These are phyloP conservation scores for Troides helena DNA, from an alignment of 2,888 invertebrate species.

Conservation along the genomic window DNA sequence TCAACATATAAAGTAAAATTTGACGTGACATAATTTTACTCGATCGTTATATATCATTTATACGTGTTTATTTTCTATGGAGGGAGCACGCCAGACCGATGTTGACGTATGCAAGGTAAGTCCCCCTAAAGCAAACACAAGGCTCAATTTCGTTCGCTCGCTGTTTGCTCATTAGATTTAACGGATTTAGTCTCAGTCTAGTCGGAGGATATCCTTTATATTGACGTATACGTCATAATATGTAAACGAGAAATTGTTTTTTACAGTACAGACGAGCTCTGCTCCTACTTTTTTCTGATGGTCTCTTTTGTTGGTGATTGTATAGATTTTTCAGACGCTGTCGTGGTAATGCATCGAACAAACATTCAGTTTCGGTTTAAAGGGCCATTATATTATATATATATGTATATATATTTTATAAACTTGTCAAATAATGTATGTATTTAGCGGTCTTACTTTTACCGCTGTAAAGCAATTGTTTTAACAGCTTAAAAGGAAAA, in stretches of 20 bases:
- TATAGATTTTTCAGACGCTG: too few relatives aligned
- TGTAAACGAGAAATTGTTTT: background rate
- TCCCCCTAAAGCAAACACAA: conserved; percentile 42
- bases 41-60: conserved; percentile 2
- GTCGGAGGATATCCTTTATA: conserved; percentile 10
- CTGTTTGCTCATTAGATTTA: conserved; percentile 53
- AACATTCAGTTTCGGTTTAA: too few relatives aligned
- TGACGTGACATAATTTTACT: background rate
- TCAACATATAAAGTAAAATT: background rate
- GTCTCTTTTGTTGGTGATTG: too few relatives aligned
- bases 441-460: too few relatives aligned
- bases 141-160: conserved; percentile 40
- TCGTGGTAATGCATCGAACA: too few relatives aligned
- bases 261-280: conserved; percentile 16
- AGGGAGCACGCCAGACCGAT: conserved; percentile 23
- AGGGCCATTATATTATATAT: too few relatives aligned
- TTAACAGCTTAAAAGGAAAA: too few relatives aligned
- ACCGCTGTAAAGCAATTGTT: too few relatives aligned
- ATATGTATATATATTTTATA: too few relatives aligned
- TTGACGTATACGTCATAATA: background rate
- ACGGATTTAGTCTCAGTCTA: conserved; percentile 30
- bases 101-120: conserved; percentile 30
- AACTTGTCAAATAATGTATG: too few relatives aligned
- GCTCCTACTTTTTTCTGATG: too few relatives aligned
- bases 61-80: conserved; percentile 6